phyloP scores from a whole-genome alignment of 2,888 invertebrate species.

The Orthosia cruda region DNA sequence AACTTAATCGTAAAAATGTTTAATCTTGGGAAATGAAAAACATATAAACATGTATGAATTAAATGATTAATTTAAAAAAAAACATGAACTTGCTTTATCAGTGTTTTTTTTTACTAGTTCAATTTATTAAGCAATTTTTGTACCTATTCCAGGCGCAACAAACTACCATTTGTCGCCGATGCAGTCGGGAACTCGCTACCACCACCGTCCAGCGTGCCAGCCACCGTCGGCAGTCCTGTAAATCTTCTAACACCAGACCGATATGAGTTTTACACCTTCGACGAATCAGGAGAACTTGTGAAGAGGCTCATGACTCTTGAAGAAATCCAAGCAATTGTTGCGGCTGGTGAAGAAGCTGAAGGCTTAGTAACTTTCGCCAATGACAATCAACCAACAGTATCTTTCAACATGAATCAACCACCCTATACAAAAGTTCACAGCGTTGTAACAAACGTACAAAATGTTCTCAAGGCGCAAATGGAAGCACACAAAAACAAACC shows the following conservation, averaged over 20 bases:
- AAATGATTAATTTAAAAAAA: not conserved
- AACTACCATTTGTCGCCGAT: constrained; percentile 93
- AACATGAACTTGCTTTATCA: not conserved
- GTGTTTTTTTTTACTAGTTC: too few species aligned
- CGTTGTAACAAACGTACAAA: constrained; percentile 96
- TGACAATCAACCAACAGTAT: constrained; percentile 87
- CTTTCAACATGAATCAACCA: constrained; percentile 90
- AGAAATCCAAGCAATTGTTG: constrained; percentile 96
- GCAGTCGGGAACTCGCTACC: constrained; percentile 93
- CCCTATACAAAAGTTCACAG: constrained; percentile 94
- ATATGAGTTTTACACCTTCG: constrained; percentile 97
- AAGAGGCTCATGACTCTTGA: constrained; percentile 96
- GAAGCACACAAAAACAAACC: constrained; percentile 92
- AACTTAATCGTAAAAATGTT: not conserved
- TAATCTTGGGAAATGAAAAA: not conserved
- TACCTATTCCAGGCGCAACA: constrained; percentile 83
- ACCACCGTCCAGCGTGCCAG: constrained; percentile 92
- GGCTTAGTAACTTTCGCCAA: constrained; percentile 90
- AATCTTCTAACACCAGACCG: constrained; percentile 95
- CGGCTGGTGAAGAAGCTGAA: constrained; percentile 95
- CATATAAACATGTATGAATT: not conserved
- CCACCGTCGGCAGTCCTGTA: constrained; percentile 95
- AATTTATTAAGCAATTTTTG: constrained; percentile 13
- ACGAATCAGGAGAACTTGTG: constrained; percentile 96
- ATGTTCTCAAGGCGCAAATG: constrained; percentile 95